phyloP scores from a whole-genome alignment of 2,113 vertebrate species.

The Nanorana parkeri region DNA sequence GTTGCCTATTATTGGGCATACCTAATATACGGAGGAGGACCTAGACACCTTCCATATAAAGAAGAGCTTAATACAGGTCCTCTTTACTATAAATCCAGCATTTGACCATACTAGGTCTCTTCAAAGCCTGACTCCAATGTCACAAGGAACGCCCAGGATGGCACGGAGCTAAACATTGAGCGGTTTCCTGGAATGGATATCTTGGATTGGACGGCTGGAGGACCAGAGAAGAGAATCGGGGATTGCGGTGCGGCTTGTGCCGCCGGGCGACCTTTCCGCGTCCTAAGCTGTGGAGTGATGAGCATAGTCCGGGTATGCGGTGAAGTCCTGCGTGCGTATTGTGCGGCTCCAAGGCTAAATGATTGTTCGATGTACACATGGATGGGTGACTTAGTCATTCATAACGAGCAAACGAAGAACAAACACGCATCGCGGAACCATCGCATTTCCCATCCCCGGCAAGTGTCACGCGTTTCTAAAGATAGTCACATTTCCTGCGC shows the following conservation, averaged over 20 bases:
- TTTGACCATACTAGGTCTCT: no score
- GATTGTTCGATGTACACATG: background rate
- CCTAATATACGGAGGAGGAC: no score
- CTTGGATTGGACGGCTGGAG: background rate
- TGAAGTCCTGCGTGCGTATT: slow-evolving; percentile 2
- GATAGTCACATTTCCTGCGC: no score
- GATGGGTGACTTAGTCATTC: slow-evolving; percentile 35
- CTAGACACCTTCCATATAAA: no score
- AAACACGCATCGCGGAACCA: background rate
- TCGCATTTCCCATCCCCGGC: background rate
- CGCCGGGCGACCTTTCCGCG: no score
- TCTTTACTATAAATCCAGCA: no score
- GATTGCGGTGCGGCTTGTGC: background rate
- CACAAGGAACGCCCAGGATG: background rate
- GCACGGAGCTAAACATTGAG: background rate
- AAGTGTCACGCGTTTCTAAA: background rate
- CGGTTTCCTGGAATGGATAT: background rate
- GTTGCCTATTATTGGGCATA: no score
- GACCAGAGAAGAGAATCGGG: background rate
- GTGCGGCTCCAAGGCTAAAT: background rate
- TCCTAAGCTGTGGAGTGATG: background rate
- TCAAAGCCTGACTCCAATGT: background rate
- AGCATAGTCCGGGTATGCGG: background rate
- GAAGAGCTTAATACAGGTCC: no score
- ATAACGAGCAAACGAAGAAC: slow-evolving; percentile 12